These are phyloP conservation scores for Oreortyx pictus DNA, from an alignment of 2,797 vertebrate species.

Conservation along the genomic window DNA sequence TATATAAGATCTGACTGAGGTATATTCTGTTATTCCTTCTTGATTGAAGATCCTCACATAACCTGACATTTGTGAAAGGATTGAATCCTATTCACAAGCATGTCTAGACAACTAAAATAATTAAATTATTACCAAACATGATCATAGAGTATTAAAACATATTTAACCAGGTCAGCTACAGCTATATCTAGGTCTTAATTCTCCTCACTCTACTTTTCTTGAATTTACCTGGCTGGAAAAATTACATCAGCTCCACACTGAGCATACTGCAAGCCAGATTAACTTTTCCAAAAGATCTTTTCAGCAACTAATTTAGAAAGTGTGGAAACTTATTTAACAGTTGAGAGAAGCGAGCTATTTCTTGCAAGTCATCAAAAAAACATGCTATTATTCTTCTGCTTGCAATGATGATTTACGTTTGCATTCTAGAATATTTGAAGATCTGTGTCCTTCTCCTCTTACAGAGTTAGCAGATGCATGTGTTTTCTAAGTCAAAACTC, in stretches of 20 bases:
- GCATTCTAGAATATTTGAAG: not conserved
- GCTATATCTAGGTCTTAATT: not conserved
- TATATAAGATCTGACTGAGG: not conserved
- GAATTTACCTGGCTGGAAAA: not conserved
- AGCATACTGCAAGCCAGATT: not conserved
- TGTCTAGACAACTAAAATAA: not conserved
- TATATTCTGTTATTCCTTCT: not conserved
- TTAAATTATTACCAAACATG: not conserved
- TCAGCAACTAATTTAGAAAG: not conserved
- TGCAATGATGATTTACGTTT: not conserved
- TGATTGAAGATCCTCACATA: not conserved
- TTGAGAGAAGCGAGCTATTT: not conserved
- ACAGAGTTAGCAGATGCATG: not conserved
- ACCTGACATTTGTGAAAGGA: not conserved
- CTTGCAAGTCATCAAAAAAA: not conserved
- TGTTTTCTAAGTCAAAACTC: not conserved
- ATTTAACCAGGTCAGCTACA: not conserved
- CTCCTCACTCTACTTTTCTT: not conserved
- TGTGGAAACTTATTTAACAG: not conserved
- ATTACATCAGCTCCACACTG: fast-evolving
- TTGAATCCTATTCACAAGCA: not conserved
- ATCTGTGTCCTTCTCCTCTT: not conserved
- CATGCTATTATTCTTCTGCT: not conserved
- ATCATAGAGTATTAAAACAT: not conserved
- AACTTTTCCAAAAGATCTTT: not conserved